These are phyloP conservation scores for Cynaeus angustus DNA, from an alignment of 2,888 invertebrate species.

Conservation along the genomic window DNA sequence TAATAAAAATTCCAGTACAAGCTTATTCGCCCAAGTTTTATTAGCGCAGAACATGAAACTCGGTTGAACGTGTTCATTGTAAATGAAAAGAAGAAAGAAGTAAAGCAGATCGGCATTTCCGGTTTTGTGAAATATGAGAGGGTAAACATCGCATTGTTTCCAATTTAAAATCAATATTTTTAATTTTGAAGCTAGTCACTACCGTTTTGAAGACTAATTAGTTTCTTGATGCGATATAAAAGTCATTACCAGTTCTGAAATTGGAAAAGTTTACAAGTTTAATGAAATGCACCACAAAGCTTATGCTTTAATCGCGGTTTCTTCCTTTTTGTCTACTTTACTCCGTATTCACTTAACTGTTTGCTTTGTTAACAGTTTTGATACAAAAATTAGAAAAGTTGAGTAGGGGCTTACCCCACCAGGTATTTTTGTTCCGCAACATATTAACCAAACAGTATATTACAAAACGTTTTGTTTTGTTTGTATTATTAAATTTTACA, in stretches of 20 bases:
- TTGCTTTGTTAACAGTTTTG: no score
- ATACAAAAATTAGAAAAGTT: no score
- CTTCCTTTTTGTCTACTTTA: background rate
- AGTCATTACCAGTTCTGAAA: background rate
- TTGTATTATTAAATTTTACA: no score
- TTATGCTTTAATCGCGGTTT: background rate
- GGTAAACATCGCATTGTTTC: background rate
- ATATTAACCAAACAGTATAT: no score
- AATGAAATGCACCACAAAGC: background rate
- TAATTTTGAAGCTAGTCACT: no score
- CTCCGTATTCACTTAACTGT: background rate
- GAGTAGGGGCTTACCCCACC: no score
- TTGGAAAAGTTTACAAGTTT: background rate
- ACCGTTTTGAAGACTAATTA: no score
- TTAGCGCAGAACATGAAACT: background rate
- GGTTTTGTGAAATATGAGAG: slow-evolving; percentile 1
- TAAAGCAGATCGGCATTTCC: slow-evolving; percentile 17
- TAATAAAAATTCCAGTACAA: slow-evolving; percentile 4
- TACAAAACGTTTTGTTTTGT: no score
- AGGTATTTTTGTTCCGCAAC: no score
- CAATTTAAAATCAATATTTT: no score
- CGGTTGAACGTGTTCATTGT: background rate
- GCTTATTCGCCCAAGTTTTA: background rate
- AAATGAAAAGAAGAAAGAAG: slow-evolving; percentile 1
- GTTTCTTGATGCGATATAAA: no score